Base-by-base conservation (phyloP, 2,797 vertebrate genomes). In the Clarias fuscus region DNA sequence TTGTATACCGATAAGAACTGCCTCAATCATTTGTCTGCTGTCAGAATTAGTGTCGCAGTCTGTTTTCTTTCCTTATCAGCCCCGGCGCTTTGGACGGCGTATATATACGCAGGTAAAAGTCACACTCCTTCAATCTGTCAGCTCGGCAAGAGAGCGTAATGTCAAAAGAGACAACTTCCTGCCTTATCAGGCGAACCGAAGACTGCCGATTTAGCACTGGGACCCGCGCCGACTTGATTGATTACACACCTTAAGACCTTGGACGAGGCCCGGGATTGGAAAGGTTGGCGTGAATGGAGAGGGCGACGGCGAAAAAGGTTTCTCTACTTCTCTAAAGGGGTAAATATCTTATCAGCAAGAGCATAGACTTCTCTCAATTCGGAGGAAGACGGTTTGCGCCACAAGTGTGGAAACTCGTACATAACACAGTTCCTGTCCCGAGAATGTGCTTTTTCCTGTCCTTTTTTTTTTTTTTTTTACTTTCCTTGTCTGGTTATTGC, bases 21-120 rank as follows among this genome's bases (percentile, higher is more conserved):
- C 72, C 71, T 80, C 72, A 78, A 72, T 87, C 78, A 79, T 89
- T 85, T 87, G 83, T 87, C 86, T 71, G 78, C 85, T 89, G 85
- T 80, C 70, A 75, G 71, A 84, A 79, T 73, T 82, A 75, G 79
- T 81, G 77, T 67, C 85, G 77, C 72, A 84, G 48, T 71, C 83
- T 73, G 71, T 62, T 88, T 78, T 82, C 79, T 48, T 37, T 64
- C 84, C 53, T 85, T 85, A 87, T 89, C 61, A 56, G 83, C 75
- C 56, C 83, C 80, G 80, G 80, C 79, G 18, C 80, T 87, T 65
- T 83, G 85, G 71, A 72, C 59, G 58, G 58, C 72, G 33, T 87
- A 65, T 86, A 77, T 83, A 59, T 68, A 53, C 11, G 79, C 73
- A 77, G 77, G 86, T 84, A 84, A 89, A 84, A 78, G 68, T 82